phyloP scores from a whole-genome alignment of 2,113 vertebrate genomes.

The Melierax canorus region DNA sequence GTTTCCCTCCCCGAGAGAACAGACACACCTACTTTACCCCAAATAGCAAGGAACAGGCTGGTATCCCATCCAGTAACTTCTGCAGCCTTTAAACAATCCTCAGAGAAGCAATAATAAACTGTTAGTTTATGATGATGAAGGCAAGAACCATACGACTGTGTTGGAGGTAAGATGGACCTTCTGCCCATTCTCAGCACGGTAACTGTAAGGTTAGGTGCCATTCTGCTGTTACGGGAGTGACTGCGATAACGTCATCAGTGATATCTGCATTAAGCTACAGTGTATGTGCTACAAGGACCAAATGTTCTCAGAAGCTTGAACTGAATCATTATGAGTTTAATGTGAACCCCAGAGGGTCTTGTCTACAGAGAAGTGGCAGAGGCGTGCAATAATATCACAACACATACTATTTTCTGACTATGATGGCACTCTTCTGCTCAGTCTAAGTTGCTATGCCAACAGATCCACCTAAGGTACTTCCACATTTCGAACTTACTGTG shows the following conservation, averaged over 20 bases:
- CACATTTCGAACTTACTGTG: not conserved
- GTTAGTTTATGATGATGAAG: not conserved
- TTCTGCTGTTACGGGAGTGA: not conserved
- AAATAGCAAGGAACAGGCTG: not conserved
- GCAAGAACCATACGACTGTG: not conserved
- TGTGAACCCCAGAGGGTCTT: not conserved
- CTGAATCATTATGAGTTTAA: not conserved
- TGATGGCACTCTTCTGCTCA: not conserved
- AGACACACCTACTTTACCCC: not conserved
- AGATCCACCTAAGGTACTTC: not conserved
- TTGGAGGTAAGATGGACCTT: not conserved
- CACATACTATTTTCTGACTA: not conserved
- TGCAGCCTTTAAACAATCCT: not conserved
- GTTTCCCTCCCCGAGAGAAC: not conserved
- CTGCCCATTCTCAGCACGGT: not conserved
- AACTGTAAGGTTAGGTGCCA: not conserved
- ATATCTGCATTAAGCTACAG: not conserved
- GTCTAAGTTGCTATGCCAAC: not conserved
- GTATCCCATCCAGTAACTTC: not conserved
- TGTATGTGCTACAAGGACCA: not conserved
- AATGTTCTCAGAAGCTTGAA: not conserved
- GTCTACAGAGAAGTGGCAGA: not conserved
- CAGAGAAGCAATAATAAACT: not conserved
- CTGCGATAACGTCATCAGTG: accelerated
- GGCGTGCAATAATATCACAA: not conserved